Evolutionary conservation across 2,797 vertebrate genomes (phyloP), one percentile per base, ranked within the genome.

Genomic region (Sebastolobus alascanus): DNA sequence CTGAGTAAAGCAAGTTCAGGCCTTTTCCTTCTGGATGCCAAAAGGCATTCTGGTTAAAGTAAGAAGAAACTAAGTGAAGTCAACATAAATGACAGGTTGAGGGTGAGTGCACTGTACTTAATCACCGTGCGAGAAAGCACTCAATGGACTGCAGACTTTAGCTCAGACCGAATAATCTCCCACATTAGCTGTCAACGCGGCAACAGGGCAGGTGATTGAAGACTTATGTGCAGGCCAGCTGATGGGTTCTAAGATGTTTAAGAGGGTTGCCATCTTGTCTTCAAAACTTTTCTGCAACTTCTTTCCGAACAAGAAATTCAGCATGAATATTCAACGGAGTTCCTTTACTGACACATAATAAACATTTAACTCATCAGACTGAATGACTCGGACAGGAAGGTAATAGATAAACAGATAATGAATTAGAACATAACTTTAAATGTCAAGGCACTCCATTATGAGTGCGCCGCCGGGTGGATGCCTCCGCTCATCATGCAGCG

Each of bases 381-480:
- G 74, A 85, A 61, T 72, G 64, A 75, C 56, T 78, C 46, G 16
- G 85, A 73, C 73, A 73, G 72, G 60, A 73, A 79, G 70, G 82
- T 87, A 84, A 82, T 77, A 78, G 76, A 82, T 85, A 79, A 90
- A 89, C 64, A 76, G 78, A 89, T 90, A 84, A 90, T 82, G 75
- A 89, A 90, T 85, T 60, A 72, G 79, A 75, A 68, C 71, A 59
- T 84, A 87, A 85, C 73, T 86, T 87, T 91, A 92, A 95, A 94
- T 94, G 93, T 92, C 93, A 92, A 18, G 76, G 33, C 70, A 72
- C 80, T 86, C 77, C 77, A 78, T 85, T 82, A 82, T 56, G 83
- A 83, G 78, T 38, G 55, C 13, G 56, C 31, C 68, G 77, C 68
- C 73, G 74, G 71, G 70, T 56, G 74, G 77, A 82, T 67, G 38